Conservation (phyloP, 2,113 vertebrate genomes). For the Cryptomyrus ogoouensis region DNA sequence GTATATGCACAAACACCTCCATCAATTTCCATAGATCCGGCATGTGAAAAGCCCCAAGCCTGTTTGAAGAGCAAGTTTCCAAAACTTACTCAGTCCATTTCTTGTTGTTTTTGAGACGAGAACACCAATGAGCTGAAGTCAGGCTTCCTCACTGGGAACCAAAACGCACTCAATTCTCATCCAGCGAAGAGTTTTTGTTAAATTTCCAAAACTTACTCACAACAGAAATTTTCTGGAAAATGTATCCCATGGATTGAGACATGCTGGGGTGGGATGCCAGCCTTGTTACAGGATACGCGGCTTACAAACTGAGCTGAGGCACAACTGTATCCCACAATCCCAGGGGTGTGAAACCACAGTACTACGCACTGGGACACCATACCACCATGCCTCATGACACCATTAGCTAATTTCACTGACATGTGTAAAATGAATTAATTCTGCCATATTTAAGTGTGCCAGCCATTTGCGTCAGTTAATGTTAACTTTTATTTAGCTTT, state of each 20-base stretch:
- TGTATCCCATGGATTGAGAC: background rate
- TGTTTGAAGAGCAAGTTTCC: background rate
- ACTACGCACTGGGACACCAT: background rate
- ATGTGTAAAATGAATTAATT: background rate
- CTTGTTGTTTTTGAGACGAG: background rate
- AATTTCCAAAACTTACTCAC: background rate
- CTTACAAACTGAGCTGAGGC: background rate
- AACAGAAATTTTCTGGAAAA: background rate
- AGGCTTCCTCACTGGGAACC: background rate
- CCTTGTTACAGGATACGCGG: background rate
- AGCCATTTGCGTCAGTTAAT: background rate
- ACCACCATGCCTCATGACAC: background rate
- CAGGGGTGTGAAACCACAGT: background rate
- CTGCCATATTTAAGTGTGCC: background rate
- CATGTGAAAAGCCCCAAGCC: background rate
- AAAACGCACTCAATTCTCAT: background rate
- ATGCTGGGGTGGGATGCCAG: background rate
- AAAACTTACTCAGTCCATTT: background rate
- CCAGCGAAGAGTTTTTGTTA: background rate
- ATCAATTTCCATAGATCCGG: background rate
- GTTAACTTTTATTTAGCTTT: background rate
- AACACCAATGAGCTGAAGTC: background rate
- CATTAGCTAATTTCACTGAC: background rate
- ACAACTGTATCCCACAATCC: background rate
- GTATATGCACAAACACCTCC: background rate